Conservation (phyloP, 2,888 invertebrate species). For the Micoletzkya japonica region DNA sequence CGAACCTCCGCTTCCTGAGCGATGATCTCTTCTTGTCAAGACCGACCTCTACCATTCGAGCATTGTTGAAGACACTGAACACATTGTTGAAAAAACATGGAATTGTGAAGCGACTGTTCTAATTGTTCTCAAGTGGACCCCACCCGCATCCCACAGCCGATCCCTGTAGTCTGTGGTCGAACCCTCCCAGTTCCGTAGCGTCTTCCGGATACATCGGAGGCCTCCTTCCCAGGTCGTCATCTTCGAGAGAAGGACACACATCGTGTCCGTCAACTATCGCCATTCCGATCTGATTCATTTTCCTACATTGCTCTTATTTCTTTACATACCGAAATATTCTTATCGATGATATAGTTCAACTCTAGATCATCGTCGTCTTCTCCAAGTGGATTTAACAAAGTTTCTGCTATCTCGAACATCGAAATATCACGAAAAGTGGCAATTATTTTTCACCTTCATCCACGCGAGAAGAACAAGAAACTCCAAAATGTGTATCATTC, state of each 20-base stretch:
- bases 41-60: background rate
- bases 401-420: constrained; percentile 6
- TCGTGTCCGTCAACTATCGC: constrained; percentile 3
- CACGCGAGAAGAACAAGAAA: background rate
- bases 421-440: no score
- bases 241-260: constrained; percentile 6
- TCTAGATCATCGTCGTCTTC: constrained; percentile 23
- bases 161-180: background rate
- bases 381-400: constrained; percentile 7
- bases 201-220: constrained; percentile 6
- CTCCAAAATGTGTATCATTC: background rate
- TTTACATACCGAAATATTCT: constrained; percentile 2
- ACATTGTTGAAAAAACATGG: no score
- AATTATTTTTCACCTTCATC: constrained; percentile 17
- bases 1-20: no score
- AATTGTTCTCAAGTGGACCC: no score
- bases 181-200: constrained; percentile 7
- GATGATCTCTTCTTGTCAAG: no score
- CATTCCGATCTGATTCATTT: background rate
- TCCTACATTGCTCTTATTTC: background rate
- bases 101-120: no score
- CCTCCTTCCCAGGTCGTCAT: background rate
- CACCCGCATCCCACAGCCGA: constrained; percentile 13
- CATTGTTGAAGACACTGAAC: no score
- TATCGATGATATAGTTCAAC: constrained; percentile 21